These are phyloP conservation scores for Crossocerus cetratus DNA, from an alignment of 2,888 invertebrate genomes.

Conservation along the genomic window DNA sequence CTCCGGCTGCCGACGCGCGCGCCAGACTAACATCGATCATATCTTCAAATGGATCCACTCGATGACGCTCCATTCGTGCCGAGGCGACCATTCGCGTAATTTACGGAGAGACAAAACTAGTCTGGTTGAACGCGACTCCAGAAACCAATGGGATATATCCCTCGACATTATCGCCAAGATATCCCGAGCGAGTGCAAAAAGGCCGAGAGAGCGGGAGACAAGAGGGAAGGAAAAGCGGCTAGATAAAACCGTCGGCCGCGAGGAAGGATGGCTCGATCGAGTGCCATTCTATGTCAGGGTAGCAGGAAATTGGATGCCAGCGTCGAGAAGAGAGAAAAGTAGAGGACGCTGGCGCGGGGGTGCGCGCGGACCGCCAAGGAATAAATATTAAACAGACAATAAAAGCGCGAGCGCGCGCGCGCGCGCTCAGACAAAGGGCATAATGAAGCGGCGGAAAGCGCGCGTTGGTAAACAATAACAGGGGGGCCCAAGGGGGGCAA, in stretches of 20 bases:
- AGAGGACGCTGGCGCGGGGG: neutral
- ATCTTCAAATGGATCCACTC: too few species aligned
- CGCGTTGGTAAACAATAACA: conserved; percentile 40
- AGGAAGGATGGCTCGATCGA: neutral
- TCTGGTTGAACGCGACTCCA: too few species aligned
- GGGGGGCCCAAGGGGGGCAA: conserved; percentile 52
- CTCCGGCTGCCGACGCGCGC: conserved; percentile 4
- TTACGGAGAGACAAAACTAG: too few species aligned
- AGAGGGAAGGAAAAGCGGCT: conserved; percentile 3
- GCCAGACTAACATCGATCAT: too few species aligned
- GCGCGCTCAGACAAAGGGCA: conserved; percentile 44
- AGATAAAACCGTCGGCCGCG: neutral
- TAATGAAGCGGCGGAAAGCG: conserved; percentile 46
- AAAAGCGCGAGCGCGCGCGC: conserved; percentile 42
- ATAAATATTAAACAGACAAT: conserved; percentile 46
- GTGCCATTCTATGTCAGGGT: neutral
- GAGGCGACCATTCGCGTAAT: too few species aligned
- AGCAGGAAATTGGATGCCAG: neutral
- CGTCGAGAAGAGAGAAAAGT: too few species aligned
- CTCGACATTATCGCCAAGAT: too few species aligned
- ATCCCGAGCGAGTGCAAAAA: too few species aligned
- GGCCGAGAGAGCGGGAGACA: neutral
- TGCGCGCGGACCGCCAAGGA: conserved; percentile 14
- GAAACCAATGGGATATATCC: too few species aligned
- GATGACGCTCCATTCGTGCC: too few species aligned